Evolutionary conservation across 2,113 vertebrate species (phyloP), one percentile per base, ranked within the genome.

Genomic region (Entomyzon cyanotis): DNA sequence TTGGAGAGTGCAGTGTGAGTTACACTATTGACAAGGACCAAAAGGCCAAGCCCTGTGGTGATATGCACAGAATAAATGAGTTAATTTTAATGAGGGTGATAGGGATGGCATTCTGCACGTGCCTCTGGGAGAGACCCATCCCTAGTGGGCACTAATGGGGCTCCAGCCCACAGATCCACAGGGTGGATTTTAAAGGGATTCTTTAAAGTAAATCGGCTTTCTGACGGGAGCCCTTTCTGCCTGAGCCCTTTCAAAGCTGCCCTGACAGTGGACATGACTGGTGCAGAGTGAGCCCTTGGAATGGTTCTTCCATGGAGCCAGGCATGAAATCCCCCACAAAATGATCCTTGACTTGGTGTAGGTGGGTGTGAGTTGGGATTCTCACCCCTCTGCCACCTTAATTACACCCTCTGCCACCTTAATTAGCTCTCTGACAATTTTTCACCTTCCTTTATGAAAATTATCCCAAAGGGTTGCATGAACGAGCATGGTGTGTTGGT

Each of bases 231-330:
- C 5, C 37, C 62, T 67, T 73, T 69, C n/a, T 55, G 31, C 39
- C 55, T 39, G 55, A 62, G 4, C 50, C 8, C 8, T 44, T 60
- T 20, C 33, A 35, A 10, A 9, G 4, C n/a, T 30, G 24, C 56
- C 35, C 12, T 33, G 52, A 5, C 42, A 11, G 56, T 0, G 1
- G 39, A 0, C 52, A 2, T 0, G 39, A 55, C 31, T 3, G 3
- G 22, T 41, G 78, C 49, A 39, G 39, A 24, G 17, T 19, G 12
- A 56, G 1, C 24, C 12, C 3, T 14, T 12, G 24, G 8, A 56
- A 5, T 7, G 16, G 35, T 4, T 16, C 7, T 23, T 64, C 18
- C 9, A 24, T 2, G 10, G 8, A 46, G 30, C 39, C 35, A 4
- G 3, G 16, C 8, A 5, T 10, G 7, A 24, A 23, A 3, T 1